Conservation (phyloP, 1,140 invertebrate species). For the Argopecten irradians region DNA sequence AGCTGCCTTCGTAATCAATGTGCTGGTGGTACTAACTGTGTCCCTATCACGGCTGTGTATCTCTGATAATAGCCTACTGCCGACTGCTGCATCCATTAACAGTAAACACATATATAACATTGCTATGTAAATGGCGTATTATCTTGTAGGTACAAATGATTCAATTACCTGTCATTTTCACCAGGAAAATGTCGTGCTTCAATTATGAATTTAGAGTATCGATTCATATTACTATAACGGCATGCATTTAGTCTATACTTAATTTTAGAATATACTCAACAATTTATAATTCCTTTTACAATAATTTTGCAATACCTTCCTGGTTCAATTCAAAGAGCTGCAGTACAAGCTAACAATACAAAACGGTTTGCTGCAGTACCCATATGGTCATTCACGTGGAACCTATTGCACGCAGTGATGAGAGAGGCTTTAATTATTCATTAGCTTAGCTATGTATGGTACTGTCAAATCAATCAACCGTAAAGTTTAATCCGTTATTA, state of each 20-base stretch:
- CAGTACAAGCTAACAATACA: not conserved
- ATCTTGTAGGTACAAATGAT: not conserved
- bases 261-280: too few relatives aligned
- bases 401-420: not conserved
- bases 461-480: not conserved
- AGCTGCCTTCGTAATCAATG: too few relatives aligned
- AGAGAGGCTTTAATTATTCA: not conserved
- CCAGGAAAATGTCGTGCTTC: too few relatives aligned
- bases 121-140: not conserved
- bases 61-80: too few relatives aligned
- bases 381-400: not conserved
- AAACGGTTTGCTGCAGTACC: not conserved
- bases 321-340: too few relatives aligned
- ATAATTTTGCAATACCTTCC: too few relatives aligned
- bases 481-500: conserved; percentile 11
- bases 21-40: too few relatives aligned
- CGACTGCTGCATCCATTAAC: not conserved
- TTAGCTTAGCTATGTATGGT: not conserved
- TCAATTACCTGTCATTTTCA: not conserved
- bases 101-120: not conserved
- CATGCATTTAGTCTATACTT: too few relatives aligned
- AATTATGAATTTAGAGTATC: too few relatives aligned
- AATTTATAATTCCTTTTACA: too few relatives aligned
- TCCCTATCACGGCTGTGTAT: too few relatives aligned
- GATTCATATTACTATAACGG: too few relatives aligned